A percentile compares a stretch with the other conserved stretches of the same genome.
These are phyloP conservation scores for Lamellibrachia satsuma DNA, from an alignment of 2,888 invertebrate species.

Conservation along the genomic window DNA sequence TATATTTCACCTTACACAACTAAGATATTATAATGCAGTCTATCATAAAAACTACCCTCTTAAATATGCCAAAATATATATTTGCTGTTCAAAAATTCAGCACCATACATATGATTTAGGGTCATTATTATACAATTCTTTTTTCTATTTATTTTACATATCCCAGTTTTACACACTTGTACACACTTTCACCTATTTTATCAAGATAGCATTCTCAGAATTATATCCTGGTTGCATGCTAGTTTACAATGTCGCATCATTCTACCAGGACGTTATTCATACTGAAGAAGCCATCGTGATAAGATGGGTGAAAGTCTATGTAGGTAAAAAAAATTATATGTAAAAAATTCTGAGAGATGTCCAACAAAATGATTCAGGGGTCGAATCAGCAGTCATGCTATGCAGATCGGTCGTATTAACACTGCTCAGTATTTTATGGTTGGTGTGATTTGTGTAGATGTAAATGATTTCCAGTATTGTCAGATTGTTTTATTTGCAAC, in stretches of 20 bases:
- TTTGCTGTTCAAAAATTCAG: background rate
- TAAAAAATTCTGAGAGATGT: background rate
- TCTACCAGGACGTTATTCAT: too few relatives aligned
- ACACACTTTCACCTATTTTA: too few relatives aligned
- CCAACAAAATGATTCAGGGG: background rate
- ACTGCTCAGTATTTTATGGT: background rate
- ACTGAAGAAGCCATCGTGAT: too few relatives aligned
- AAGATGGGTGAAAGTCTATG: too few relatives aligned
- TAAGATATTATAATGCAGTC: background rate
- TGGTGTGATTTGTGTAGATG: background rate
- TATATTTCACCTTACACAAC: constrained; percentile 3
- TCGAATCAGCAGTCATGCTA: background rate
- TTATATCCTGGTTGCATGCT: too few relatives aligned
- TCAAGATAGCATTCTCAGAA: too few relatives aligned
- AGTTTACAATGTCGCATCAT: too few relatives aligned
- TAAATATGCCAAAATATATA: background rate
- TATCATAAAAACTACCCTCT: background rate
- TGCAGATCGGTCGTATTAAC: background rate
- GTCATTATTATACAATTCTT: too few relatives aligned
- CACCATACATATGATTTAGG: too few relatives aligned
- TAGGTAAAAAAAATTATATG: too few relatives aligned
- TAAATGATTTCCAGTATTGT: background rate
- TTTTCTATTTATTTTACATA: too few relatives aligned
- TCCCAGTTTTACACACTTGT: too few relatives aligned
- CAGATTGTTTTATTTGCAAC: background rate